Percentiles rank a stretch among this genome's conserved stretches.
phyloP scores from a whole-genome alignment of 35 echinoderm and acorn worm genomes.

The Apostichopus californicus region DNA sequence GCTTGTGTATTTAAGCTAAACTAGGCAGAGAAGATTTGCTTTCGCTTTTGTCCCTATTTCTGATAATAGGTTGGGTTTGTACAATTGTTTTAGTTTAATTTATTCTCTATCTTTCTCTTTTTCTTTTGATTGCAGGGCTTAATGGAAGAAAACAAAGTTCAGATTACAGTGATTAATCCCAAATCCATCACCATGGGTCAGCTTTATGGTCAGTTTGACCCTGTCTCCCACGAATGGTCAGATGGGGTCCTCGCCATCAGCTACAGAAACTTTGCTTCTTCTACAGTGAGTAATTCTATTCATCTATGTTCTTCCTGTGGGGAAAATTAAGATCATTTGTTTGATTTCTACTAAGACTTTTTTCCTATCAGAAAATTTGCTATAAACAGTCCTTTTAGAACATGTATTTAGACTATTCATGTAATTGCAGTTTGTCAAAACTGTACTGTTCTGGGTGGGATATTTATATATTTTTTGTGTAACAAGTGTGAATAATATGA shows the following conservation, averaged over 20 bases:
- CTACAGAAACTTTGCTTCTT: conserved; percentile 99
- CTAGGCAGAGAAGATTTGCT: neutral
- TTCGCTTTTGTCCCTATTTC: neutral
- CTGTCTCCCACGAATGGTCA: conserved; percentile 98
- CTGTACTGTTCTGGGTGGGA: no score
- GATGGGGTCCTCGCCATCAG: conserved; percentile 97
- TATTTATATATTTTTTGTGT: no score
- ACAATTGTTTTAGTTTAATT: neutral
- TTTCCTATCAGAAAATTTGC: no score
- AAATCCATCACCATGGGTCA: conserved; percentile 99
- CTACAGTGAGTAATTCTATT: conserved; percentile 67
- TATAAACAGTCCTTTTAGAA: no score
- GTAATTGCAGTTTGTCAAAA: no score
- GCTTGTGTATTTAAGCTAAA: neutral
- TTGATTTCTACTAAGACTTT: no score
- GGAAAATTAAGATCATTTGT: no score
- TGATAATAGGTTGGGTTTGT: neutral
- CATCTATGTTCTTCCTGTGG: no score
- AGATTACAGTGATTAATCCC: conserved; percentile 97
- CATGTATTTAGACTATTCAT: no score
- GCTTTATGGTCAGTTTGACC: conserved; percentile 99
- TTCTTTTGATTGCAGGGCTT: conserved; percentile 64
- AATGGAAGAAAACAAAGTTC: conserved; percentile 98
- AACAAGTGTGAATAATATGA: no score
- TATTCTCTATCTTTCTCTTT: neutral